phyloP scores from a whole-genome alignment of 2,888 invertebrate genomes.

The Scaptodrosophila latifasciaeformis region DNA sequence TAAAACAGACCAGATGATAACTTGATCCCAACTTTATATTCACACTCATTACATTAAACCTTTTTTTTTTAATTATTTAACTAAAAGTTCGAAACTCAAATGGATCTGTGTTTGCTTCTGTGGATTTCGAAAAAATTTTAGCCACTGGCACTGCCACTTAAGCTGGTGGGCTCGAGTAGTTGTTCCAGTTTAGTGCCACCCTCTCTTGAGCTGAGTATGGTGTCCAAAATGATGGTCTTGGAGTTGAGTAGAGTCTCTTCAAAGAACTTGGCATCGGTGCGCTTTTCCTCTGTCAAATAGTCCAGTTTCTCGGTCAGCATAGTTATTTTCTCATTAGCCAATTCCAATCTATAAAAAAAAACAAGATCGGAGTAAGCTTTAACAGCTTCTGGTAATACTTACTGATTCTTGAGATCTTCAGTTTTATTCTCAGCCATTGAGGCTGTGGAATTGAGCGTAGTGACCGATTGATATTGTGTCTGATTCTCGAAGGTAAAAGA shows the following conservation, averaged over 20 bases:
- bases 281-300: conserved; percentile 64
- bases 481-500: conserved; percentile 71
- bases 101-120: too few species aligned
- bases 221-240: conserved; percentile 67
- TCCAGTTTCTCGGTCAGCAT: conserved; percentile 70
- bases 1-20: too few species aligned
- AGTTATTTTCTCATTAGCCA: conserved; percentile 69
- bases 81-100: too few species aligned
- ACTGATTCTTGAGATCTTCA: conserved; percentile 70
- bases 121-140: too few species aligned
- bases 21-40: too few species aligned
- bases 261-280: conserved; percentile 69
- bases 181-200: neutral
- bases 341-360: conserved; percentile 59
- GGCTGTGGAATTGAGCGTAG: conserved; percentile 24
- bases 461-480: conserved; percentile 37
- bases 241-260: conserved; percentile 69
- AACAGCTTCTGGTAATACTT: conserved; percentile 12
- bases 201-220: conserved; percentile 46
- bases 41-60: too few species aligned
- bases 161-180: conserved; percentile 10
- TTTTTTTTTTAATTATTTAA: too few species aligned
- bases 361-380: neutral
- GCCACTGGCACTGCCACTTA: too few species aligned
- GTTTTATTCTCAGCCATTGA: conserved; percentile 27